These are phyloP conservation scores for Aselliscus stoliczkanus DNA, from an alignment of 2,797 vertebrate genomes.

Conservation along the genomic window DNA sequence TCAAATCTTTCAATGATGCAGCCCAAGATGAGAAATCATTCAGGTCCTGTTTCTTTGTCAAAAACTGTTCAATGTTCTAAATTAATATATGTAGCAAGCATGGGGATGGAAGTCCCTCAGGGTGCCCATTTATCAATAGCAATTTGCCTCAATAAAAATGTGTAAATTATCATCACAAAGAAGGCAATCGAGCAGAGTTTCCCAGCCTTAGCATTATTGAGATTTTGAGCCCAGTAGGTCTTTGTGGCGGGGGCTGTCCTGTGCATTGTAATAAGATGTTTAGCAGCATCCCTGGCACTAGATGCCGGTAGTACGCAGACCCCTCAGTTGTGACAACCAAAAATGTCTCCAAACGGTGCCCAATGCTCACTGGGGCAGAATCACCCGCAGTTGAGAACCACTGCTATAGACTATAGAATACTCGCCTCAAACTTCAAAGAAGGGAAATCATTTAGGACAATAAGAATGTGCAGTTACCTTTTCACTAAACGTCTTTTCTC, in stretches of 20 bases:
- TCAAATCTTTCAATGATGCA: neutral
- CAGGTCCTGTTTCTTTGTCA: neutral
- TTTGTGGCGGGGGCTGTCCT: neutral
- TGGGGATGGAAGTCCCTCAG: neutral
- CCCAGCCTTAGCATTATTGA: neutral
- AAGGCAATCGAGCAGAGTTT: neutral
- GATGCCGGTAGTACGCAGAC: neutral
- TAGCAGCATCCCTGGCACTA: neutral
- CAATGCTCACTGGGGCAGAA: neutral
- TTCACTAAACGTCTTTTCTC: neutral
- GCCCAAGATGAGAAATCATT: conserved; percentile 22
- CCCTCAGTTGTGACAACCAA: neutral
- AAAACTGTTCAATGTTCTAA: neutral
- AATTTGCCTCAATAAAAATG: neutral
- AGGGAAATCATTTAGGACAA: neutral
- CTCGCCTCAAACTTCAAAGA: neutral
- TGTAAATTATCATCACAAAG: conserved; percentile 1
- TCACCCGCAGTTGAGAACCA: neutral
- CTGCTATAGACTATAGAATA: neutral
- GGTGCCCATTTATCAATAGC: neutral
- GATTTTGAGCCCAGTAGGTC: neutral
- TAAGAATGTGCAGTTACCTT: neutral
- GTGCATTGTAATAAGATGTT: neutral
- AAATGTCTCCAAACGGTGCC: neutral
- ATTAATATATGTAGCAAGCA: neutral